These are phyloP conservation scores for Vulpes lagopus DNA, from an alignment of 2,113 vertebrate species.

Conservation along the genomic window DNA sequence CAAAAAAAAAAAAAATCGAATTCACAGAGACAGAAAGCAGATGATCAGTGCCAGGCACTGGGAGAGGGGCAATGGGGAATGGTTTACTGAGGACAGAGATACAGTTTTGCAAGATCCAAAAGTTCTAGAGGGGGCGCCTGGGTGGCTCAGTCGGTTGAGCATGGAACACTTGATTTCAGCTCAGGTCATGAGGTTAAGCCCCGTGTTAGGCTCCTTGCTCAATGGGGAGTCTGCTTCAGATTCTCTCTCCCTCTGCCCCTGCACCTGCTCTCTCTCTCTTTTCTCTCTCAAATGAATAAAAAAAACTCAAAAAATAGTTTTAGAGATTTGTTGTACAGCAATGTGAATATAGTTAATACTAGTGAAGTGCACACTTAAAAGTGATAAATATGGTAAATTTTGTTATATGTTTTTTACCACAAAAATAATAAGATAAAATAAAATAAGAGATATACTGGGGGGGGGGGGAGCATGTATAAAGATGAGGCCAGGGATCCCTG, in stretches of 20 bases:
- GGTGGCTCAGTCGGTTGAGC: neutral
- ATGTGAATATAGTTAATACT: neutral
- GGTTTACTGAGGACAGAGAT: neutral
- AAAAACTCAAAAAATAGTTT: neutral
- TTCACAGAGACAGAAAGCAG: neutral
- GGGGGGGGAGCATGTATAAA: neutral
- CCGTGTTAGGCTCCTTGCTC: neutral
- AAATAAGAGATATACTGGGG: neutral
- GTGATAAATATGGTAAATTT: neutral
- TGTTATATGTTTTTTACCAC: neutral
- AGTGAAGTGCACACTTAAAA: neutral
- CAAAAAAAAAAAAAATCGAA: neutral
- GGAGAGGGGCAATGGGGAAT: fast-evolving
- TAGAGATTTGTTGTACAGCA: neutral
- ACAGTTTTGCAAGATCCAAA: neutral
- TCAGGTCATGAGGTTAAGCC: neutral
- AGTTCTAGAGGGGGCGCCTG: neutral
- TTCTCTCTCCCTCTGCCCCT: neutral
- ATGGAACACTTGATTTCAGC: neutral
- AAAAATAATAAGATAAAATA: neutral
- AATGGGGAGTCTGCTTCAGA: neutral
- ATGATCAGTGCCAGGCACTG: neutral
- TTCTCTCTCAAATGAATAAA: neutral
- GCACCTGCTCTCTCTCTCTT: neutral
- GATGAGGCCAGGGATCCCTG: neutral